phyloP scores from a whole-genome alignment of 2,888 invertebrate genomes.

The Coenonympha arcania region DNA sequence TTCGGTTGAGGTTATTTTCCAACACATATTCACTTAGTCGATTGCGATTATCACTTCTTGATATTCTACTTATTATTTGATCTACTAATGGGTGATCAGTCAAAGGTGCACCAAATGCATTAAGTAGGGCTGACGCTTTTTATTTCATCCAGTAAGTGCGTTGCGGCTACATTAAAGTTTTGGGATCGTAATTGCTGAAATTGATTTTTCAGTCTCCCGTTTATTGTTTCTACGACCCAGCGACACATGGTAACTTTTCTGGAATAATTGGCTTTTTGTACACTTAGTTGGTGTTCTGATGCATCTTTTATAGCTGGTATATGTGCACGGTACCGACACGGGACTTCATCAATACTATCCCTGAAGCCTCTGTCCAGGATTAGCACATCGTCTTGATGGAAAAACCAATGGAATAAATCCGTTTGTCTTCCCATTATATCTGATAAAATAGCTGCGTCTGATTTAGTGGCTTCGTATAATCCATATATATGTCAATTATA shows the following conservation, averaged over 20 bases:
- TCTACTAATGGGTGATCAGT: background rate
- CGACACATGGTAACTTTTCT: background rate
- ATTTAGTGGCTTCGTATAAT: background rate
- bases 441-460: background rate
- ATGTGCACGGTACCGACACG: background rate
- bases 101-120: background rate
- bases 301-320: background rate
- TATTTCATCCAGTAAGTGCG: background rate
- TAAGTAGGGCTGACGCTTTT: background rate
- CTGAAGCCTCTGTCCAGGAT: background rate
- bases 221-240: background rate
- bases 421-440: background rate
- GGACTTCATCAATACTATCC: background rate
- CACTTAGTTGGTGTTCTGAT: background rate
- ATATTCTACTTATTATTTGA: background rate
- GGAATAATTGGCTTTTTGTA: background rate
- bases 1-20: background rate
- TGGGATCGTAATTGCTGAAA: background rate
- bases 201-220: background rate
- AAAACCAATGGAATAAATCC: background rate
- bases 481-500: background rate
- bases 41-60: background rate
- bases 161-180: background rate
- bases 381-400: background rate
- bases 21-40: background rate